A percentile compares a stretch with the other conserved stretches of the same genome.
Evolutionary conservation across 1,140 invertebrate species (phyloP).

Genomic region (Drosophila parabipectinata): DNA sequence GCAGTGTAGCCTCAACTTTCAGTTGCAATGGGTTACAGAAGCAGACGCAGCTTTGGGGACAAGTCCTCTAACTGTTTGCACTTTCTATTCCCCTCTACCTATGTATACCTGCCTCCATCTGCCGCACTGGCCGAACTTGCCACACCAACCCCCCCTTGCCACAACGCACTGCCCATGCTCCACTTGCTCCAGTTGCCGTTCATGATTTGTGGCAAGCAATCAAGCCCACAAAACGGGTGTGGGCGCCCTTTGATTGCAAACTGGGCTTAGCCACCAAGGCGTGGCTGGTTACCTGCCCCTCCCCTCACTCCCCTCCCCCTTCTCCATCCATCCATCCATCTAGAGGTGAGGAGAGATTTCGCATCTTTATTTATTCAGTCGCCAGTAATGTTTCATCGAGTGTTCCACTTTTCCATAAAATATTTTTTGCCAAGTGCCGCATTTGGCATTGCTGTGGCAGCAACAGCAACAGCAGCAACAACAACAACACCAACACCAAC

Average conservation of each 20-base stretch:
- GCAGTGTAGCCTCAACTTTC: slow-evolving; percentile 58
- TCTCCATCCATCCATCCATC: no score
- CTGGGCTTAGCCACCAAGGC: background rate
- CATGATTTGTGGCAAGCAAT: slow-evolving; percentile 38
- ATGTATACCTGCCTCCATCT: slow-evolving; percentile 5
- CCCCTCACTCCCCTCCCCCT: no score
- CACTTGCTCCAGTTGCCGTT: slow-evolving; percentile 25
- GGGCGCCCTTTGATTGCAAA: slow-evolving; percentile 51
- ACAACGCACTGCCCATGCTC: slow-evolving; percentile 42
- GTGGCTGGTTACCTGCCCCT: background rate
- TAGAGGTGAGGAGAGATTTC: slow-evolving; percentile 6
- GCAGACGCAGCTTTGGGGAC: slow-evolving; percentile 50
- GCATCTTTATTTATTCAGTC: slow-evolving; percentile 51
- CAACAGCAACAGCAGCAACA: slow-evolving; percentile 20
- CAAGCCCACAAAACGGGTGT: slow-evolving; percentile 38
- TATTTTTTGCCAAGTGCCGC: slow-evolving; percentile 80
- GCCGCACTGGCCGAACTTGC: background rate
- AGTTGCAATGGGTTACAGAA: slow-evolving; percentile 52
- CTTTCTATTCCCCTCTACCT: slow-evolving; percentile 64
- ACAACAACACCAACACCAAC: slow-evolving; percentile 29
- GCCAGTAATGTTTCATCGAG: slow-evolving; percentile 76
- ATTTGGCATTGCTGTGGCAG: slow-evolving; percentile 54
- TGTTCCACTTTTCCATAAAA: slow-evolving; percentile 84
- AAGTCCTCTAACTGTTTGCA: slow-evolving; percentile 77
- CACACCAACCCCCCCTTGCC: background rate